These are phyloP conservation scores for Stercorarius parasiticus DNA, from an alignment of 2,113 vertebrate species.

Conservation along the genomic window DNA sequence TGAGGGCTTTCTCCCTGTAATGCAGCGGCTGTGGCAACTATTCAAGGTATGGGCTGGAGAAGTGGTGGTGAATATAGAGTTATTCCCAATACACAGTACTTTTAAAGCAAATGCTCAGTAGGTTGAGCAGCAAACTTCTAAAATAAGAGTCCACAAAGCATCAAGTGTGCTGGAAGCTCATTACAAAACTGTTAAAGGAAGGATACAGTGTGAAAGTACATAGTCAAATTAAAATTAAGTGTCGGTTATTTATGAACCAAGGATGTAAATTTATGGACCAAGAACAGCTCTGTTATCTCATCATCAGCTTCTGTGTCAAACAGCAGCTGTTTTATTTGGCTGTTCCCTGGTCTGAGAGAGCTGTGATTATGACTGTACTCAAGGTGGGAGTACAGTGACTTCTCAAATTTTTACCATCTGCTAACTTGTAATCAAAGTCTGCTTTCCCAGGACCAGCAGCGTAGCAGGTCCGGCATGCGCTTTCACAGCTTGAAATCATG, in stretches of 20 bases:
- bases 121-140: background rate
- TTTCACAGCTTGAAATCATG: background rate
- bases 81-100: background rate
- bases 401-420: background rate
- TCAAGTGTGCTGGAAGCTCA: background rate
- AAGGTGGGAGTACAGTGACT: background rate
- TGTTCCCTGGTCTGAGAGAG: background rate
- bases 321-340: background rate
- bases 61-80: background rate
- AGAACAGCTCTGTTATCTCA: background rate
- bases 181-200: background rate
- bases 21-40: background rate
- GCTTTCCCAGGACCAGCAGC: background rate
- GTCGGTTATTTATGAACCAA: background rate
- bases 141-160: background rate
- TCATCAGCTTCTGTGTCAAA: background rate
- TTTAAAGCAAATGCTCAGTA: background rate
- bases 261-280: background rate
- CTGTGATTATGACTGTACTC: background rate
- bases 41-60: background rate
- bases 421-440: background rate
- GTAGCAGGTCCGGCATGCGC: background rate
- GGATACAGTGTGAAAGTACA: background rate
- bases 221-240: background rate
- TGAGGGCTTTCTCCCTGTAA: background rate